Conservation (phyloP, 2,888 invertebrate genomes). For the Folsomia candida region DNA sequence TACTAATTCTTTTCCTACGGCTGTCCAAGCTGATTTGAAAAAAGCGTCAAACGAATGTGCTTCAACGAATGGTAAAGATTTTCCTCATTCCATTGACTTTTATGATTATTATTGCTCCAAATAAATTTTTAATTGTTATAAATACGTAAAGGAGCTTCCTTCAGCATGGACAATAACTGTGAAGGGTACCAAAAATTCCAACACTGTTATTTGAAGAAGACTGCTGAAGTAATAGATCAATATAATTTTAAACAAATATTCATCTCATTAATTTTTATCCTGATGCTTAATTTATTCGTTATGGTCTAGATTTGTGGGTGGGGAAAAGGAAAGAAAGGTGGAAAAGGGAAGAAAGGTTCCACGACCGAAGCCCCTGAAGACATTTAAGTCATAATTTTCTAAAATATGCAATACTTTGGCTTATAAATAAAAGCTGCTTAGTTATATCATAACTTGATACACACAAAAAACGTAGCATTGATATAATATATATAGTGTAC, state of each 20-base stretch:
- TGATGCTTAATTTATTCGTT: no score
- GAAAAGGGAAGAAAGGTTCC: background rate
- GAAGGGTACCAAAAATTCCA: background rate
- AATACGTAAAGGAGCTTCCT: background rate
- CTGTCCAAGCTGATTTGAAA: constrained; percentile 1
- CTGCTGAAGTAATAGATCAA: background rate
- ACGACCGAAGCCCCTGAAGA: background rate
- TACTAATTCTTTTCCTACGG: background rate
- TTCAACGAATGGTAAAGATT: background rate
- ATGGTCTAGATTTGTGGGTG: background rate
- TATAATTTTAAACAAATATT: no score
- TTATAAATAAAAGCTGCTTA: no score
- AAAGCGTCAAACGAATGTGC: background rate
- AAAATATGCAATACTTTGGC: no score
- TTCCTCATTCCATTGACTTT: background rate
- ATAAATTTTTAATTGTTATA: background rate
- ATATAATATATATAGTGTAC: no score
- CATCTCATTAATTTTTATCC: no score
- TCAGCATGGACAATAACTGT: constrained; percentile 3
- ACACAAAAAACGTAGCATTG: no score
- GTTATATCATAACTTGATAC: no score
- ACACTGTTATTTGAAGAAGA: background rate
- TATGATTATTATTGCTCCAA: background rate
- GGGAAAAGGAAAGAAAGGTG: background rate
- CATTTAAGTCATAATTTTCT: no score